Conservation (phyloP, 2,888 invertebrate species). For the Crematogaster levior region DNA sequence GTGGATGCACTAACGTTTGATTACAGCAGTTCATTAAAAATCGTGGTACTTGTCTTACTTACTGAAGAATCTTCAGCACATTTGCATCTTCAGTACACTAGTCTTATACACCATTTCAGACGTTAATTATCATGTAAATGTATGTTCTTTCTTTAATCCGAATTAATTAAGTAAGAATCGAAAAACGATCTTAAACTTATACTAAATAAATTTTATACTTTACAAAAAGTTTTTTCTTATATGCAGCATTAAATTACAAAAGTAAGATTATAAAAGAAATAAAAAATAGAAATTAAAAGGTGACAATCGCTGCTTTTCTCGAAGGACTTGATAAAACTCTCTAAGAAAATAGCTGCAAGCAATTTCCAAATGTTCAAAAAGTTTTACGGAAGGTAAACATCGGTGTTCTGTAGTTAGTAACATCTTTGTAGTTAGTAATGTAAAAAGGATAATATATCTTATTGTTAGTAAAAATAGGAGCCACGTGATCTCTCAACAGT, state of each 20-base stretch:
- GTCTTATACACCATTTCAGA: neutral
- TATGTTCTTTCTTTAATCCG: neutral
- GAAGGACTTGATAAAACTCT: slow-evolving; percentile 31
- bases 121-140: neutral
- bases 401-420: neutral
- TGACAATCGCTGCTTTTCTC: neutral
- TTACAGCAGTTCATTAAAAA: slow-evolving; percentile 31
- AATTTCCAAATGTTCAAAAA: slow-evolving; percentile 10
- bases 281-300: neutral
- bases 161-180: neutral
- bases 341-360: neutral
- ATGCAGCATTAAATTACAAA: neutral
- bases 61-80: neutral
- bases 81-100: neutral
- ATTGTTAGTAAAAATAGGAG: neutral
- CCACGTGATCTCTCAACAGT: neutral
- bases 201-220: neutral
- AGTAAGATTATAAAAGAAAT: neutral
- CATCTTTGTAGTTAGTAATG: neutral
- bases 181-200: neutral
- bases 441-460: neutral
- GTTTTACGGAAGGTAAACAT: slow-evolving; percentile 13
- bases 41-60: slow-evolving; percentile 18
- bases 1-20: slow-evolving; percentile 24
- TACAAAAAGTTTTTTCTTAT: neutral